phyloP scores from a whole-genome alignment of 2,888 invertebrate genomes.

The Coelinius sp. region DNA sequence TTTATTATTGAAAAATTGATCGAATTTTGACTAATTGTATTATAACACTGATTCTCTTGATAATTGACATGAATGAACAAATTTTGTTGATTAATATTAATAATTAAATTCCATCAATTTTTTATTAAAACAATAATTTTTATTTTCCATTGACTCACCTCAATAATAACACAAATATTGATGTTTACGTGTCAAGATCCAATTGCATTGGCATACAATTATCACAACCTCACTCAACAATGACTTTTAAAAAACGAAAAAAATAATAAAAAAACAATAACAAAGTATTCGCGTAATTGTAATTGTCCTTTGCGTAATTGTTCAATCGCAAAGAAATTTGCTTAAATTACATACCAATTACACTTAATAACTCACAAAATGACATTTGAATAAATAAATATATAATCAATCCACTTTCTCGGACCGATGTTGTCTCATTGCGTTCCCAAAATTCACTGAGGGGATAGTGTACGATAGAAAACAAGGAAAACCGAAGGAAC shows the following conservation, averaged over 20 bases:
- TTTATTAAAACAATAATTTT: background rate
- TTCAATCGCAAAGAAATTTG: too few species aligned
- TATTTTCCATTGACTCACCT: background rate
- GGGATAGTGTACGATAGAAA: conserved; percentile 39
- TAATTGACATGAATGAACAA: too few species aligned
- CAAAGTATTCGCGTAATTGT: too few species aligned
- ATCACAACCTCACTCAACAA: background rate
- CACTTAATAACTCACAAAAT: background rate
- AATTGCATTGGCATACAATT: background rate
- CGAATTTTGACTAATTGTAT: background rate
- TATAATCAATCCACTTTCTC: background rate
- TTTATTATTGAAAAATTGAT: background rate
- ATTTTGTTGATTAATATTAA: too few species aligned
- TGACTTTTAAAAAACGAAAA: background rate
- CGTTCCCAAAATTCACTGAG: conserved; percentile 26
- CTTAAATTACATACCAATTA: too few species aligned
- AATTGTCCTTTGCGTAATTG: background rate
- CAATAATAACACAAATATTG: background rate
- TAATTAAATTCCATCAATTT: background rate
- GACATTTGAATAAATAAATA: background rate
- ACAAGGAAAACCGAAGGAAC: conserved; percentile 66
- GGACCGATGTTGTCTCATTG: conserved; percentile 17
- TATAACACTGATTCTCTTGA: too few species aligned
- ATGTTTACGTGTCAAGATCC: background rate
- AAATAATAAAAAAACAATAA: background rate